phyloP scores from a whole-genome alignment of 2,888 invertebrate genomes.

The Agrenia bidenticulata region DNA sequence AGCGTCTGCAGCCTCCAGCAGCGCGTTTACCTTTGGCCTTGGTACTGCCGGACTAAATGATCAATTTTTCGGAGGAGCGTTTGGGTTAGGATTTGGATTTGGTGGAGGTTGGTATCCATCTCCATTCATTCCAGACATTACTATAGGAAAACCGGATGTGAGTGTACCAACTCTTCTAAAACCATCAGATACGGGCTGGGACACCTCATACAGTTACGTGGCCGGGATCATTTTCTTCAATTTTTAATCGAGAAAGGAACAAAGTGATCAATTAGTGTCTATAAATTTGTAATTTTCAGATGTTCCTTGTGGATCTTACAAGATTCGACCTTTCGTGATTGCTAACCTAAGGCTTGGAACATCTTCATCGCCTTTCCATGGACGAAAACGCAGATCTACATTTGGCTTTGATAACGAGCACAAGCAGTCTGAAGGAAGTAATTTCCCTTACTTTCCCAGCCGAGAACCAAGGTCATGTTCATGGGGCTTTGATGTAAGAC shows the following conservation, averaged over 20 bases:
- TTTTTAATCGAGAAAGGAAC: neutral
- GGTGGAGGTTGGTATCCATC: slow-evolving; percentile 14
- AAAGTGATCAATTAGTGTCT: neutral
- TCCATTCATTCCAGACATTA: neutral
- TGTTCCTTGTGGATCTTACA: slow-evolving; percentile 50
- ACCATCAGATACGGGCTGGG: slow-evolving; percentile 49
- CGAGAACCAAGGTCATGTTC: slow-evolving; percentile 33
- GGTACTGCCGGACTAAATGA: neutral
- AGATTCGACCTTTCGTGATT: slow-evolving; percentile 47
- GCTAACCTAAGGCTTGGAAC: slow-evolving; percentile 42
- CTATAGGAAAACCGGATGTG: slow-evolving; percentile 20
- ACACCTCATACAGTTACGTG: slow-evolving; percentile 47
- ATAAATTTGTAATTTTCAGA: slow-evolving; percentile 27
- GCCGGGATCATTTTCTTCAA: neutral
- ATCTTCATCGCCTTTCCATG: neutral
- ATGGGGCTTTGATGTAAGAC: slow-evolving; percentile 46
- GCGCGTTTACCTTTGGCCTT: neutral
- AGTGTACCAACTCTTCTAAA: slow-evolving; percentile 34
- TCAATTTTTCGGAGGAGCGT: slow-evolving; percentile 19
- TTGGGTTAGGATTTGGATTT: slow-evolving; percentile 20
- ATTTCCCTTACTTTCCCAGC: slow-evolving; percentile 17
- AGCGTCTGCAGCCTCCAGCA: slow-evolving; percentile 3
- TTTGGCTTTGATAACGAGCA: neutral
- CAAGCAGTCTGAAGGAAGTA: slow-evolving; percentile 1
- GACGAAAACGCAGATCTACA: neutral